These are phyloP conservation scores for Dicrurus megarhynchus DNA, from an alignment of 2,113 vertebrate species.

Conservation along the genomic window DNA sequence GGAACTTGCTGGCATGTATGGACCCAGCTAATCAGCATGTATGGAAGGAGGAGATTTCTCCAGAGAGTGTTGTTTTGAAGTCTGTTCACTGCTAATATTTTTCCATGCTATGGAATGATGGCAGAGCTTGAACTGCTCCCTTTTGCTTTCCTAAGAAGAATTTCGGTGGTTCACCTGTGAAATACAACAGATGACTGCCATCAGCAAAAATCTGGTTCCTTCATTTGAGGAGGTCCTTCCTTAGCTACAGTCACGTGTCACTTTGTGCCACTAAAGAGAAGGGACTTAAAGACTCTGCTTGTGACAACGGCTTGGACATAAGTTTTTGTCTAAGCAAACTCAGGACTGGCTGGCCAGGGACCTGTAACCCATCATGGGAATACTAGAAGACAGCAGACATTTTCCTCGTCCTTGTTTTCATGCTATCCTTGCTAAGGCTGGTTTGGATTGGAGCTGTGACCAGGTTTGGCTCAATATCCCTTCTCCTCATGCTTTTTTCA, in stretches of 20 bases:
- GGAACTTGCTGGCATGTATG: neutral
- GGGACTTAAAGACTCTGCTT: neutral
- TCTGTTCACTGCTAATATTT: neutral
- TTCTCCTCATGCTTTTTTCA: neutral
- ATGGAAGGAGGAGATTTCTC: neutral
- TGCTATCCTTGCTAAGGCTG: neutral
- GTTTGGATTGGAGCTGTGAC: neutral
- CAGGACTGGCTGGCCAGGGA: neutral
- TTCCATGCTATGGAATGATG: neutral
- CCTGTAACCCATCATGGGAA: neutral
- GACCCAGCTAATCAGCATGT: neutral
- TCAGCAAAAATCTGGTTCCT: neutral
- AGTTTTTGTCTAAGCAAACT: neutral
- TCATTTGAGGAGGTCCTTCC: neutral
- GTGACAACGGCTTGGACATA: neutral
- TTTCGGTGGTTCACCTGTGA: neutral
- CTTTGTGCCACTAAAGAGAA: neutral
- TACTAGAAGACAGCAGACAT: neutral
- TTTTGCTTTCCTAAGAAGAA: neutral
- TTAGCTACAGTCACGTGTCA: accelerated
- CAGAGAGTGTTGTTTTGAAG: neutral
- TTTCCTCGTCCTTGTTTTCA: neutral
- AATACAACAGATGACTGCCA: neutral
- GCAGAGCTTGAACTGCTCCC: neutral
- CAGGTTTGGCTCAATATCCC: slow-evolving; percentile 11